phyloP scores from a whole-genome alignment of 2,888 invertebrate species.

The Limnephilus marmoratus region DNA sequence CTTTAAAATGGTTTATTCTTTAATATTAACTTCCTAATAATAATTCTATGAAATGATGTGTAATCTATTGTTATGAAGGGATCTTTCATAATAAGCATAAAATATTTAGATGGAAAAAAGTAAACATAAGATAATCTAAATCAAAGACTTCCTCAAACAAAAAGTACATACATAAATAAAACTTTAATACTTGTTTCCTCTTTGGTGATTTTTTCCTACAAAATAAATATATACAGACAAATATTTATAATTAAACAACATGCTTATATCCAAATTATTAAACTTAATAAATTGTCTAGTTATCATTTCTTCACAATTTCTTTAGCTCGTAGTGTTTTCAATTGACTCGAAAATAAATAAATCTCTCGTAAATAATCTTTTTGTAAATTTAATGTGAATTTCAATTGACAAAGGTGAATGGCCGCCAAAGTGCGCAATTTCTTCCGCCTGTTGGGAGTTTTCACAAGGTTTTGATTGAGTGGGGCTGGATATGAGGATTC shows the following conservation, averaged over 20 bases:
- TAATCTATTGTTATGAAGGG: not conserved
- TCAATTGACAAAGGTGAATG: conserved; percentile 37
- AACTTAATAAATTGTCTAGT: conserved; percentile 31
- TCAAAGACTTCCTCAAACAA: not conserved
- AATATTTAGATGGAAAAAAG: not conserved
- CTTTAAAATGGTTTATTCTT: not conserved
- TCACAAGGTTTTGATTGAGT: not conserved
- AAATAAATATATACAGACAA: not conserved
- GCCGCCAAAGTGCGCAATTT: not conserved
- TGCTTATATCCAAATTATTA: conserved; percentile 18
- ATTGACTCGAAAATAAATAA: conserved; percentile 37
- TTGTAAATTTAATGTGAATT: conserved; percentile 17
- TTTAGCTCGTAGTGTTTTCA: conserved; percentile 21
- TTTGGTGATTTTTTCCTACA: conserved; percentile 22
- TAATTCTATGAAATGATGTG: not conserved
- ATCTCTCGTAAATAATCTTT: not conserved
- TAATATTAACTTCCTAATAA: not conserved
- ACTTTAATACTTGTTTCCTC: conserved; percentile 4
- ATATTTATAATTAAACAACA: conserved; percentile 21
- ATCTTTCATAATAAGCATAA: not conserved
- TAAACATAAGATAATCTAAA: not conserved
- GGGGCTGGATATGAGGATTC: conserved; percentile 35
- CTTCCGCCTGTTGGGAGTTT: not conserved
- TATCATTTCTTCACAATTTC: conserved; percentile 12
- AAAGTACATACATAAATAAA: not conserved